These are phyloP conservation scores for Diadegma fenestrale DNA, from an alignment of 2,888 invertebrate genomes.

Conservation along the genomic window DNA sequence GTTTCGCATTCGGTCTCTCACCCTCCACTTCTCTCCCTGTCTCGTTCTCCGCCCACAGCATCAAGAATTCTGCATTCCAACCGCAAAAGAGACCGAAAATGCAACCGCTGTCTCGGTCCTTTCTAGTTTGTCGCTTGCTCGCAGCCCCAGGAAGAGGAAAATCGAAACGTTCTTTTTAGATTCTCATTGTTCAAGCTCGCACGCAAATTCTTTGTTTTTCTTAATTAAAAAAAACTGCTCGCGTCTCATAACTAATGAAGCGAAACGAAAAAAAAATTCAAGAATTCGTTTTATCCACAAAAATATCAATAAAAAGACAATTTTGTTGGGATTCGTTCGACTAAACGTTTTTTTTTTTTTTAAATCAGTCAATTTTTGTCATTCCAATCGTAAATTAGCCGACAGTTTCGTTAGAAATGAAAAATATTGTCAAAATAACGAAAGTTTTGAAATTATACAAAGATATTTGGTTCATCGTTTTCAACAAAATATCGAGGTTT, in stretches of 20 bases:
- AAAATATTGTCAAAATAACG: no score
- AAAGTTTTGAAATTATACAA: no score
- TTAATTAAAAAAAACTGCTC: neutral
- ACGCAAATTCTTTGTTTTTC: neutral
- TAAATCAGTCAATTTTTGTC: no score
- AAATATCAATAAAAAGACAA: no score
- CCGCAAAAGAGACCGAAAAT: neutral
- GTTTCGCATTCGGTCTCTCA: neutral
- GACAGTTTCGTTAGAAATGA: no score
- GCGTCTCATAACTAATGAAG: neutral
- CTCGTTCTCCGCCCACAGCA: neutral
- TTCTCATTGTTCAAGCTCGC: neutral
- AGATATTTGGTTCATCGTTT: no score
- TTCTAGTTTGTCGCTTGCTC: neutral
- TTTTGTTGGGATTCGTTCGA: no score
- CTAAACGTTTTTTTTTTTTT: no score
- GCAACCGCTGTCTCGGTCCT: neutral
- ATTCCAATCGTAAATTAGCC: no score
- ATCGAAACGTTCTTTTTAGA: neutral
- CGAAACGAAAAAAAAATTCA: neutral
- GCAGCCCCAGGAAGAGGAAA: neutral
- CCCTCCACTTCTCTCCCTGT: neutral
- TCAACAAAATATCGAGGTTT: no score
- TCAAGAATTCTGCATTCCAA: neutral
- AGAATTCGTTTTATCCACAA: neutral